Evolutionary conservation across 2,888 invertebrate genomes (phyloP), one percentile per base, ranked within the genome.

Genomic region (Neoitamus cyanurus): DNA sequence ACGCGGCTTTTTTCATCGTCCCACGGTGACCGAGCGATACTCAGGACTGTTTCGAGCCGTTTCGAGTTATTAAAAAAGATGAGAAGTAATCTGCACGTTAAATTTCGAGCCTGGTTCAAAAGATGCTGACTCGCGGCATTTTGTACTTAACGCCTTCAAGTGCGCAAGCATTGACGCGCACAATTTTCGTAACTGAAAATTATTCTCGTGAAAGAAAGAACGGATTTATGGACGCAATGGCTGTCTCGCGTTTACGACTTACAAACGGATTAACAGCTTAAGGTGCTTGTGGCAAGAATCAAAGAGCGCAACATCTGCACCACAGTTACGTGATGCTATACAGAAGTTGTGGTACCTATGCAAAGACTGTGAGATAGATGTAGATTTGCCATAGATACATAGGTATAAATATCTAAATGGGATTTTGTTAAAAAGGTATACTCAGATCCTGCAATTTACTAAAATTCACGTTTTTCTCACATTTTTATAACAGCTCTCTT

Each of bases 31-130:
- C 7, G 58, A 20, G n/a, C n/a, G n/a, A n/a, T n/a, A n/a, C 58
- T 58, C 25, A 58, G 58, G 58, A 58, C 15, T 46, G 30, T 25
- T 78, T 48, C 20, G 78, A 9, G 48, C 15, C 15, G 78, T 80
- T 80, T 48, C 31, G 34, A 36, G 58, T 58, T 80, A 80, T 80
- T 80, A 80, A 80, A 80, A 80, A 34, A 58, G 80, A 80, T 80
- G 80, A 80, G 80, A 80, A 31, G 80, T 25, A 25, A 58, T 80
- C 20, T 15, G 31, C 34, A 34, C 34, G 58, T 58, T 80, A 80
- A 58, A 58, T 37, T 48, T 48, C 30, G 46, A 58, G 58, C 15
- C 58, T 20, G 25, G 5, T 11, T 58, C 15, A 15, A 3, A 58
- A 3, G 20, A 68, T 42, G 31, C 34, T 80, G 58, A 80, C 31